Conservation (phyloP, 2,797 vertebrate species). For the Phrynocephalus forsythii region DNA sequence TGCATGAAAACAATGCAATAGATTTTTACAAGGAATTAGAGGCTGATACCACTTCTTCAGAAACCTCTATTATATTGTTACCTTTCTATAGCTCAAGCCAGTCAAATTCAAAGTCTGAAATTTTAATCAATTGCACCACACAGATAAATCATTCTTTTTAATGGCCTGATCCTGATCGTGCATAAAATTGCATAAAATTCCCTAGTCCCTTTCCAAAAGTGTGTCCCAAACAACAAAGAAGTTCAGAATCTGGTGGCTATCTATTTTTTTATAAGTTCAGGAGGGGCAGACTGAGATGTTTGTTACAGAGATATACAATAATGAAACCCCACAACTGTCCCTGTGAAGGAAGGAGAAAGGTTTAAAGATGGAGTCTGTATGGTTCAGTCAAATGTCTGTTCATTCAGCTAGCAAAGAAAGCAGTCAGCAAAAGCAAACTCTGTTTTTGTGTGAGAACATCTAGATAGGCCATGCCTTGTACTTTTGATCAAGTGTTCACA, state of each 20-base stretch:
- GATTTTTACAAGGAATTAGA: not conserved
- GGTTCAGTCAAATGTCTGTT: no score
- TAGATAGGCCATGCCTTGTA: no score
- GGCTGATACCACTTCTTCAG: not conserved
- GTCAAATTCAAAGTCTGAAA: not conserved
- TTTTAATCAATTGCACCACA: not conserved
- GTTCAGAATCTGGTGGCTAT: not conserved
- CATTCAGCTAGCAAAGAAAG: no score
- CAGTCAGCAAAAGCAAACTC: no score
- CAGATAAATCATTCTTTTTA: not conserved
- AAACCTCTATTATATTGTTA: no score
- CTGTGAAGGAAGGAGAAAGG: no score
- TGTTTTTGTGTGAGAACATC: no score
- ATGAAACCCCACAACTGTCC: not conserved
- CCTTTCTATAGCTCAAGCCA: no score
- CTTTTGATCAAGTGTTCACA: no score
- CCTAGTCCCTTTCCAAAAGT: not conserved
- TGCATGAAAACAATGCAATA: not conserved
- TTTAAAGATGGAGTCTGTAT: no score
- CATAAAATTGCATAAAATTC: not conserved
- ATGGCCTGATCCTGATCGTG: not conserved
- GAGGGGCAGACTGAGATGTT: not conserved
- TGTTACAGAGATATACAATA: no score
- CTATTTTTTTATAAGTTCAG: not conserved
- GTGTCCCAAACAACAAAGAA: not conserved